Conservation (phyloP, 2,888 invertebrate species). For the Cheilosia vulpina region DNA sequence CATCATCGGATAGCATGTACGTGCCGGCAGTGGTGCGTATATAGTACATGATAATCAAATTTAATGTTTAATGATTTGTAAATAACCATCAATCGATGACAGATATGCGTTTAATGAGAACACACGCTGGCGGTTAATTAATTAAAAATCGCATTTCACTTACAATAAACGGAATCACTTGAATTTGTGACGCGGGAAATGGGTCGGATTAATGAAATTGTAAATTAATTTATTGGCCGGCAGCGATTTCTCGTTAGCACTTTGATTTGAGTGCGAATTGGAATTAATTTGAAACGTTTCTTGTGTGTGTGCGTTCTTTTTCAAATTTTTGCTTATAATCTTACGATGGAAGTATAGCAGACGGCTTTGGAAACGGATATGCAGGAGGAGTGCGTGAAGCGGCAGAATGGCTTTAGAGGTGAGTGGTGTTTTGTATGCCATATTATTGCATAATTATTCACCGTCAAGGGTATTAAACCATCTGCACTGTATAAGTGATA, state of each 20-base stretch:
- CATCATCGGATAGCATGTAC: conserved; percentile 63
- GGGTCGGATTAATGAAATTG: conserved; percentile 48
- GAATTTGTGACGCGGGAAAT: not conserved
- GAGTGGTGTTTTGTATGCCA: conserved; percentile 21
- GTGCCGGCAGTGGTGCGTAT: conserved; percentile 52
- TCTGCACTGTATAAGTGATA: conserved; percentile 50
- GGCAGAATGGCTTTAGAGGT: conserved; percentile 46
- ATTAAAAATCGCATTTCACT: conserved; percentile 65
- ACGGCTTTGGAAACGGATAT: not conserved
- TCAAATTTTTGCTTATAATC: conserved; percentile 2
- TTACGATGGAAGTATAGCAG: conserved; percentile 15
- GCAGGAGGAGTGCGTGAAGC: not conserved
- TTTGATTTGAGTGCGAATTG: conserved; percentile 44
- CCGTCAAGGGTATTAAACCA: conserved; percentile 16
- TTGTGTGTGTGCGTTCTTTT: not conserved
- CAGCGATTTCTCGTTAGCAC: conserved; percentile 49
- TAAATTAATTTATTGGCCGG: conserved; percentile 38
- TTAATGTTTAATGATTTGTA: conserved; percentile 20
- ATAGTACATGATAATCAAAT: conserved; percentile 5
- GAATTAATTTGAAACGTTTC: conserved; percentile 47
- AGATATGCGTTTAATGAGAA: conserved; percentile 46
- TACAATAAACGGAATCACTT: conserved; percentile 38
- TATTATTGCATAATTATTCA: conserved; percentile 7
- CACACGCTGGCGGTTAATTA: conserved; percentile 56
- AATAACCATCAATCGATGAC: conserved; percentile 41